phyloP scores from a whole-genome alignment of 2,113 vertebrate species.

The Reinhardtius hippoglossoides region DNA sequence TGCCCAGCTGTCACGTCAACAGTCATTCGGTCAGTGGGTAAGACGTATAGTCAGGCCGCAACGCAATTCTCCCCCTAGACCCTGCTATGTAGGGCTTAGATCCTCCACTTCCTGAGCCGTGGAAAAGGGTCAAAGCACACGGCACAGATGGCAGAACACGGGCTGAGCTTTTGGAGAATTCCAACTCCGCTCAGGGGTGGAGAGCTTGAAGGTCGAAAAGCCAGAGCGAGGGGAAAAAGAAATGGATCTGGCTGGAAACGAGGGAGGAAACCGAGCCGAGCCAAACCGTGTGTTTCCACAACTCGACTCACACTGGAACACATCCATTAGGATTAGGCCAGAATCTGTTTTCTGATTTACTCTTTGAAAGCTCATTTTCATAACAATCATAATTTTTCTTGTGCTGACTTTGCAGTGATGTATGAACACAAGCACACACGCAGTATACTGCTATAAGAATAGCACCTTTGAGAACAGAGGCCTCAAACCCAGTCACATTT shows the following conservation, averaged over 20 bases:
- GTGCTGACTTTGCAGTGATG: constrained; percentile 35
- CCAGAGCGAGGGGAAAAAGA: constrained; percentile 70
- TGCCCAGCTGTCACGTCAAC: constrained; percentile 69
- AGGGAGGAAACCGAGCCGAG: constrained; percentile 61
- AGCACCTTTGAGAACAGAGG: constrained; percentile 26
- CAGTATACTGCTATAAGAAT: constrained; percentile 10
- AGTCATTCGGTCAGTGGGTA: constrained; percentile 35
- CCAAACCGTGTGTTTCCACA: constrained; percentile 69
- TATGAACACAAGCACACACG: constrained; percentile 5
- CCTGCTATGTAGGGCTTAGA: constrained; percentile 26
- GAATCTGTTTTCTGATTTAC: constrained; percentile 44
- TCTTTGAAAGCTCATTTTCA: constrained; percentile 50
- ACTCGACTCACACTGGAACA: constrained; percentile 47
- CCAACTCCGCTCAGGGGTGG: constrained; percentile 53
- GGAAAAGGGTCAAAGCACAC: constrained; percentile 75
- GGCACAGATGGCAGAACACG: constrained; percentile 71
- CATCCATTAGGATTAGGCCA: constrained; percentile 52
- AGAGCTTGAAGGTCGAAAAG: constrained; percentile 70
- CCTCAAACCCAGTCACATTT: constrained; percentile 49
- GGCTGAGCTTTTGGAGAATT: constrained; percentile 63
- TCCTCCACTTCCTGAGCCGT: constrained; percentile 65
- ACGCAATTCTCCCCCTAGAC: constrained; percentile 40
- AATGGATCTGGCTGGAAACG: constrained; percentile 73
- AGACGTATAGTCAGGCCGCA: constrained; percentile 30
- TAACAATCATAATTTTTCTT: constrained; percentile 16